Evolutionary conservation across 2,888 invertebrate species (phyloP).

Genomic region (Drosophila macrospina): DNA sequence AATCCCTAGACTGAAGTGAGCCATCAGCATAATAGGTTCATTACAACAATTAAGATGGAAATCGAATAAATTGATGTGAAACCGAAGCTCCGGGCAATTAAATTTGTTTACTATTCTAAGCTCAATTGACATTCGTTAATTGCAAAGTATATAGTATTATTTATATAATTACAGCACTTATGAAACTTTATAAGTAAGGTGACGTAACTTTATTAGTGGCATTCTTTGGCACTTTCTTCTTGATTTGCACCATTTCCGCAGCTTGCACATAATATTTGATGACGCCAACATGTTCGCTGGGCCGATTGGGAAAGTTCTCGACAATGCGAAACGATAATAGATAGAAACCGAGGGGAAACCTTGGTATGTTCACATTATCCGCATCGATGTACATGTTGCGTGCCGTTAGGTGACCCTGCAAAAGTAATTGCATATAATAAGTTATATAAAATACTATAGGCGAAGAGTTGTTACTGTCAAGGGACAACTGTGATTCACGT

Average conservation of each 20-base stretch:
- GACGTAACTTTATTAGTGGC: too few species aligned
- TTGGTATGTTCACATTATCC: constrained; percentile 9
- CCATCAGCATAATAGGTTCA: not conserved
- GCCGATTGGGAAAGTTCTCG: constrained; percentile 2
- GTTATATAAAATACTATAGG: too few species aligned
- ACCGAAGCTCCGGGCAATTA: too few species aligned
- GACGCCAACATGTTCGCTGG: not conserved
- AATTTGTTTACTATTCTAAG: not conserved
- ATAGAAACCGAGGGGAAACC: constrained; percentile 32
- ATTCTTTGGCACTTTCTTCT: not conserved
- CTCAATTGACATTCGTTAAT: not conserved
- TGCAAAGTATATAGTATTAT: too few species aligned
- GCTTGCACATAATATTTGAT: constrained; percentile 36
- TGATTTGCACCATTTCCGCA: constrained; percentile 14
- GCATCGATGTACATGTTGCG: constrained; percentile 26
- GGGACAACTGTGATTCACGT: constrained; percentile 54
- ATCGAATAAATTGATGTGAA: not conserved
- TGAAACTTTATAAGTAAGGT: too few species aligned
- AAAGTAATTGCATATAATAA: too few species aligned
- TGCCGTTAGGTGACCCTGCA: constrained; percentile 33
- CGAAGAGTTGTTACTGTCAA: constrained; percentile 18
- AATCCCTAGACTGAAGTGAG: not conserved
- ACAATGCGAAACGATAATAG: not conserved
- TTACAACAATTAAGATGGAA: constrained; percentile 1
- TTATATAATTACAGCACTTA: too few species aligned